These are phyloP conservation scores for Saxidomus purpurata DNA, from an alignment of 1,140 invertebrate species.

Conservation along the genomic window DNA sequence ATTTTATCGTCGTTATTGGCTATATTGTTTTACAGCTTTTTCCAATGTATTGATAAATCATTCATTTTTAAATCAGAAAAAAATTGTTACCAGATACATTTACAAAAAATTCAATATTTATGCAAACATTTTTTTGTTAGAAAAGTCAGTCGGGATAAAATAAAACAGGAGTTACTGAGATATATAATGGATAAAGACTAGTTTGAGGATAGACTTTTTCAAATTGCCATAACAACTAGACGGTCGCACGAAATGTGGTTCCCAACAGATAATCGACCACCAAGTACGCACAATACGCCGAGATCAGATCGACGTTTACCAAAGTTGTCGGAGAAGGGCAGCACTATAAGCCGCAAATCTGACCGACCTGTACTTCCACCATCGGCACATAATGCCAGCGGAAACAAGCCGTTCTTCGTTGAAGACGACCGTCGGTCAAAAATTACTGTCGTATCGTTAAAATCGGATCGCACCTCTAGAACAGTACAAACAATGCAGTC, in stretches of 20 bases:
- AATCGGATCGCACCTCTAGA: slow-evolving; percentile 56
- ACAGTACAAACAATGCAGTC: slow-evolving; percentile 58
- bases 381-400: neutral
- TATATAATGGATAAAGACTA: neutral
- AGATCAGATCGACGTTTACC: slow-evolving; percentile 30
- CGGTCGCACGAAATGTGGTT: slow-evolving; percentile 21
- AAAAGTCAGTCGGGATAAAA: too few relatives aligned
- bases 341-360: neutral
- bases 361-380: neutral
- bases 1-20: too few relatives aligned
- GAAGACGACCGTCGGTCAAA: slow-evolving; percentile 57
- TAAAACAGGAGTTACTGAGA: too few relatives aligned
- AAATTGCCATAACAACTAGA: neutral
- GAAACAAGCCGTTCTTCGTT: neutral
- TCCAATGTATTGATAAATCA: too few relatives aligned
- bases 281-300: slow-evolving; percentile 41
- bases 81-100: too few relatives aligned
- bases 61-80: too few relatives aligned
- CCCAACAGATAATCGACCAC: slow-evolving; percentile 41
- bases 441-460: slow-evolving; percentile 56
- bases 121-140: too few relatives aligned
- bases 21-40: too few relatives aligned
- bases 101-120: too few relatives aligned
- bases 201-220: neutral
- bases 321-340: slow-evolving; percentile 6